Percentiles rank a stretch among this genome's conserved stretches.
Evolutionary conservation across 1,140 invertebrate genomes (phyloP).

Genomic region (Acyrthosiphon pisum): DNA sequence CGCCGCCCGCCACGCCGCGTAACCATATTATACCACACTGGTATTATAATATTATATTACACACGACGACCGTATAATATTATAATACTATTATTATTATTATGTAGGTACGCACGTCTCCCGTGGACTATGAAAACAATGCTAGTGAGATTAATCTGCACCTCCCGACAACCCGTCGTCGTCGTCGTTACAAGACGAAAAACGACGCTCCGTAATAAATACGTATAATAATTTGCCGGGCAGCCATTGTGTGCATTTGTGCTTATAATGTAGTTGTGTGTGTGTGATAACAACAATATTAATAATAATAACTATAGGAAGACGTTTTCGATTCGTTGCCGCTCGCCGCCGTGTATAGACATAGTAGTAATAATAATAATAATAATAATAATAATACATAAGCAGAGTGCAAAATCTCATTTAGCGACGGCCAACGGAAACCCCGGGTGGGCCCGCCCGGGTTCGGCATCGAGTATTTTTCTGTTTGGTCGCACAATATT

Average conservation of each 20-base stretch:
- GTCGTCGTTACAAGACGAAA: not conserved
- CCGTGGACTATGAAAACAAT: not conserved
- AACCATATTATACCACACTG: not conserved
- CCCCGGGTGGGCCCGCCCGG: not conserved
- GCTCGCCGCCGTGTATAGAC: not conserved
- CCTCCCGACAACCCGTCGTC: not conserved
- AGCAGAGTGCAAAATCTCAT: not conserved
- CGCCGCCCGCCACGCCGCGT: not conserved
- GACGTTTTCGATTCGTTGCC: not conserved
- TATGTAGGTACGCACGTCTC: not conserved
- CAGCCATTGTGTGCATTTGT: not conserved
- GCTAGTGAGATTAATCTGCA: not conserved
- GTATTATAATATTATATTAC: no score
- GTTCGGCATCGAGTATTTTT: not conserved
- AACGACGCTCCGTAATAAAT: not conserved
- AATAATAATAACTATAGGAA: not conserved
- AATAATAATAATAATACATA: not conserved
- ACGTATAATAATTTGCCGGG: not conserved
- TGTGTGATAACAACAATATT: not conserved
- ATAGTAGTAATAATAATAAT: not conserved
- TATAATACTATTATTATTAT: no score
- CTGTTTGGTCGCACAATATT: not conserved
- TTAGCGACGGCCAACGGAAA: not conserved
- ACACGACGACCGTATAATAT: no score
- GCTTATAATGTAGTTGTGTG: not conserved